phyloP scores from a whole-genome alignment of 2,113 vertebrate species.

The Vulpes vulpes region DNA sequence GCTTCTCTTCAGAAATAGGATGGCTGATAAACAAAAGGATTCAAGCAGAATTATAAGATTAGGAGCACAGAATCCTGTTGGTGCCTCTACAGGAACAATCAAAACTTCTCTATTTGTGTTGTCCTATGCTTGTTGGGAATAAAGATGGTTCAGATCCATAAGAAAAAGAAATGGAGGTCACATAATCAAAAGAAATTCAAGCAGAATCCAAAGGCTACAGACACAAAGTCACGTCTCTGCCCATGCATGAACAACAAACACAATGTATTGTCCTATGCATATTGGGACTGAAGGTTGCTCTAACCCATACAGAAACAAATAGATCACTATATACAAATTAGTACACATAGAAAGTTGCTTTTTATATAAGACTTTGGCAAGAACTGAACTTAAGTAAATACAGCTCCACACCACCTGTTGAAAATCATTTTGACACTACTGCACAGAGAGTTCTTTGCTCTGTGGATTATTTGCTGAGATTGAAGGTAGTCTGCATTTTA shows the following conservation, averaged over 20 bases:
- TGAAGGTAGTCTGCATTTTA: slow-evolving; percentile 66
- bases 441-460: slow-evolving; percentile 64
- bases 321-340: neutral
- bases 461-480: slow-evolving; percentile 57
- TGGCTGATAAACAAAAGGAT: neutral
- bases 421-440: slow-evolving; percentile 67
- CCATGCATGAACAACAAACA: neutral
- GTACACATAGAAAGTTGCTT: neutral
- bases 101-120: neutral
- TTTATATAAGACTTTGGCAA: slow-evolving; percentile 50
- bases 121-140: neutral
- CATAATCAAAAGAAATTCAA: neutral
- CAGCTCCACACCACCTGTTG: slow-evolving; percentile 27
- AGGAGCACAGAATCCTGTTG: neutral
- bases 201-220: neutral
- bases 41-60: neutral
- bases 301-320: neutral
- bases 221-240: neutral
- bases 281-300: neutral
- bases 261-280: too few relatives aligned
- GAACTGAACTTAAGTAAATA: slow-evolving; percentile 75
- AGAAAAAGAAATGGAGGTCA: neutral
- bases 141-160: neutral
- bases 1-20: neutral
- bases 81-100: neutral